phyloP scores from a whole-genome alignment of 2,888 invertebrate genomes.

The Cephus pygmeus region DNA sequence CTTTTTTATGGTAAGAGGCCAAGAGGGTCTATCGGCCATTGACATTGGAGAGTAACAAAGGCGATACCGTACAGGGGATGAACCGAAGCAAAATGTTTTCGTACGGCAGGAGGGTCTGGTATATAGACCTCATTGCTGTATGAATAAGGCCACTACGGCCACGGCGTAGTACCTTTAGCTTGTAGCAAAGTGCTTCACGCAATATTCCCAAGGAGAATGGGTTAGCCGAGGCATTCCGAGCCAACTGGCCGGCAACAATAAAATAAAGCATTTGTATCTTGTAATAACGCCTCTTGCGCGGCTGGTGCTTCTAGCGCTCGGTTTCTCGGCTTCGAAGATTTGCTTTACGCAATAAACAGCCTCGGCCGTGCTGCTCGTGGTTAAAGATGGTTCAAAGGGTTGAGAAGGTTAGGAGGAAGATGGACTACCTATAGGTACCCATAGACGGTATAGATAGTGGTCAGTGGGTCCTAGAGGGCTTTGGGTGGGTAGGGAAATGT shows the following conservation, averaged over 20 bases:
- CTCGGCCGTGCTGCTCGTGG: constrained; percentile 8
- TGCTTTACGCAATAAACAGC: constrained; percentile 48
- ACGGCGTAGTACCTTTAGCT: neutral
- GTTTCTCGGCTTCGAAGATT: constrained; percentile 34
- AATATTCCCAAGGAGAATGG: constrained; percentile 47
- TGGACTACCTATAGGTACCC: neutral
- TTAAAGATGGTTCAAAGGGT: neutral
- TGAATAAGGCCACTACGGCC: neutral
- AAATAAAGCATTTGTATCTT: constrained; percentile 62
- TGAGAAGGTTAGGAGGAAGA: neutral
- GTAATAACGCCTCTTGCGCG: constrained; percentile 48
- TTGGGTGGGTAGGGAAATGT: neutral
- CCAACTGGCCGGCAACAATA: constrained; percentile 55
- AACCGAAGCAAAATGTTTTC: neutral
- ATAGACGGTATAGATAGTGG: neutral
- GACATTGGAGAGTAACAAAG: neutral
- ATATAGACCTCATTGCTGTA: neutral
- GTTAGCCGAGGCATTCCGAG: constrained; percentile 42
- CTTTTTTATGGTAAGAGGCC: neutral
- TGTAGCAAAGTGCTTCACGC: constrained; percentile 12
- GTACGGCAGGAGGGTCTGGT: neutral
- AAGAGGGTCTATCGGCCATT: neutral
- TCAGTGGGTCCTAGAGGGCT: neutral
- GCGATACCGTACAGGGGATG: neutral
- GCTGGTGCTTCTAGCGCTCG: neutral